These are phyloP conservation scores for Sphyrna mokarran DNA, from an alignment of 2,113 vertebrate species.

Conservation along the genomic window DNA sequence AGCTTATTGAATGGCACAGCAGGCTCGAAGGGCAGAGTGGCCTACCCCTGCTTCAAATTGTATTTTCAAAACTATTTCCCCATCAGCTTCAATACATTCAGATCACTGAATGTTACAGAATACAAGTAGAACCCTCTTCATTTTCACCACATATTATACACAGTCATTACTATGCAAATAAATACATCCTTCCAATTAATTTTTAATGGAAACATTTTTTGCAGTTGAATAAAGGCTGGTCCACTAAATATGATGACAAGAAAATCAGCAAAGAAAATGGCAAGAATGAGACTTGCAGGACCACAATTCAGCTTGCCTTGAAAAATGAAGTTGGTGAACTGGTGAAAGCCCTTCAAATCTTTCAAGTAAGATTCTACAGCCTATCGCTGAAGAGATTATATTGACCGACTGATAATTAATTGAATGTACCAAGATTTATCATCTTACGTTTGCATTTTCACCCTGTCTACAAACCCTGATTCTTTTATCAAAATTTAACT, in stretches of 20 bases:
- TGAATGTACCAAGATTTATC: background rate
- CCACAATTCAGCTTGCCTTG: slow-evolving; percentile 82
- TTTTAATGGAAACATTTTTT: slow-evolving; percentile 40
- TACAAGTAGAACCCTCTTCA: background rate
- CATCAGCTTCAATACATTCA: background rate
- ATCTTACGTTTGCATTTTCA: background rate
- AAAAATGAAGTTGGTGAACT: slow-evolving; percentile 92
- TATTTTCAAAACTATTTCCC: background rate
- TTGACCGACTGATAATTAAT: background rate
- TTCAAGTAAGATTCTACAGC: slow-evolving; percentile 71
- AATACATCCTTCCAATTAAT: background rate
- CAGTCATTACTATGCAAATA: background rate
- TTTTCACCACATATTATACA: background rate
- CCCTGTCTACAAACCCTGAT: background rate
- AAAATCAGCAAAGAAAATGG: slow-evolving; percentile 55
- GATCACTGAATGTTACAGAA: background rate
- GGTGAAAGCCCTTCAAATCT: slow-evolving; percentile 80
- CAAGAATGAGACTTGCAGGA: slow-evolving; percentile 58
- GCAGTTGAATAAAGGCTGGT: slow-evolving; percentile 63
- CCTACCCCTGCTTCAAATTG: no score
- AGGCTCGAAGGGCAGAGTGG: no score
- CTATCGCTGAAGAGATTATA: background rate
- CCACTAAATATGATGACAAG: slow-evolving; percentile 76
- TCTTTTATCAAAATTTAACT: background rate
- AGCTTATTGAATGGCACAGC: no score